Evolutionary conservation across 1,140 invertebrate species (phyloP), one percentile per base, ranked within the genome.

Genomic region (Ctenoplectra terminalis): DNA sequence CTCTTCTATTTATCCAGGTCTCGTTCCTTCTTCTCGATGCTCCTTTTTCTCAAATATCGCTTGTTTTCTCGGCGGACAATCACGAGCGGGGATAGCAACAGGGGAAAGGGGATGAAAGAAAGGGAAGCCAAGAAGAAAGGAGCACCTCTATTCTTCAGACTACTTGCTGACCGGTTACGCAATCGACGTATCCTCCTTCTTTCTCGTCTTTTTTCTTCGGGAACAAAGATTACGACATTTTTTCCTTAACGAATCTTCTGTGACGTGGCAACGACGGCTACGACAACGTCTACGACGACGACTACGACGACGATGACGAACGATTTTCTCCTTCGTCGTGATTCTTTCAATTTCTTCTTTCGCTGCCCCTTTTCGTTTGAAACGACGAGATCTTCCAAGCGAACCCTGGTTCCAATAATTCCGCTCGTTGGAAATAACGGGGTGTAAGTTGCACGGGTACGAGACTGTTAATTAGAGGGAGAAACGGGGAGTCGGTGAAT

Each of bases 391-490:
- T 4, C 34, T 7, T 37, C 17, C 6, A 37, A 8, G 26, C 4
- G 6, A 31, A 20, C 13, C 17, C 3, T 23, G 9, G 43, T 73
- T 75, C 56, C 23, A 26, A 66, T 54, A 29, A 43, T 66, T 34
- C 15, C 1, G 34, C 54, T 29, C 29, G 37, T 58, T 17, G 7
- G 23, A 40, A 77, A 77, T 77, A 58, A 75, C 31, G 23, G 20
- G 52, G 40, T 69, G 52, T 58, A 58, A 69, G 29, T 40, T 13
- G 20, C 48, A 43, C 34, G 17, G 29, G 2, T n/a, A 1, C 13
- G 37, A 52, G 29, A 34, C 48, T 8, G n/a, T 69, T 58, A 77
- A 77, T 77, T 58, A 69, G 11, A 67, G 63, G 7, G 20, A 17
- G 29, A 71, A 8, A 17, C 1, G 1, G 9, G 34, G 17, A 70